Base-by-base conservation (phyloP, 2,113 vertebrate species). In the Larimichthys crocea region DNA sequence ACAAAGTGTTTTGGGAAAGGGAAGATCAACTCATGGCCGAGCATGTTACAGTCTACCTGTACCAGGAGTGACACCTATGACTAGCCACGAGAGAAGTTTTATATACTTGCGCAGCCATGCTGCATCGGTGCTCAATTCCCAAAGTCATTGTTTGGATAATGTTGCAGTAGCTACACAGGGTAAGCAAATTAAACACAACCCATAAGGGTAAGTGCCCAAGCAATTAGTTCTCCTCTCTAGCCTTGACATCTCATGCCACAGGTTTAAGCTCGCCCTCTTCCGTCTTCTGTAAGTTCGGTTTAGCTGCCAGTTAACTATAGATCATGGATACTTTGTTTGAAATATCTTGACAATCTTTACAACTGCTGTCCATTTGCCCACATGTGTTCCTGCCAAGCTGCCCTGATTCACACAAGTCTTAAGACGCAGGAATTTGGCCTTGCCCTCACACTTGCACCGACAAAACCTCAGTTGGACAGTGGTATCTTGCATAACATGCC, bases 311-410 rank as follows among this genome's bases (percentile, higher is more conserved):
- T 91, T 92, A 83, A 91, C 86, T 86, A 94, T 94, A 93, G 91
- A 95, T 95, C 94, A 94, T 66, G 52, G 68, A 91, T 63, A 90
- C 88, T 89, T 89, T 94, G 94, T 95, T 94, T 95, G 92, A 95
- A 95, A 94, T 94, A 94, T 93, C 91, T 91, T 53, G 73, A 90
- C 87, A 91, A 90, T 93, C 91, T 95, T 93, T 92, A 94, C 91
- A 93, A 94, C 91, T 91, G 93, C 88, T 93, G 94, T 94, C 93
- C 88, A 90, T 92, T 93, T 94, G 93, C 90, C 92, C 91, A 91
- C 88, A 90, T 89, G 83, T 86, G 80, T 88, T 92, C 83, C 91
- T 94, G 92, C 92, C 92, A 94, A 94, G 89, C 79, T 72, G 77
- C 78, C 86, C 87, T 86, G 86, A 93, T 90, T 93, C 92, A 92